These are phyloP conservation scores for Odontocerum albicorne DNA, from an alignment of 2,888 invertebrate genomes.

Conservation along the genomic window DNA sequence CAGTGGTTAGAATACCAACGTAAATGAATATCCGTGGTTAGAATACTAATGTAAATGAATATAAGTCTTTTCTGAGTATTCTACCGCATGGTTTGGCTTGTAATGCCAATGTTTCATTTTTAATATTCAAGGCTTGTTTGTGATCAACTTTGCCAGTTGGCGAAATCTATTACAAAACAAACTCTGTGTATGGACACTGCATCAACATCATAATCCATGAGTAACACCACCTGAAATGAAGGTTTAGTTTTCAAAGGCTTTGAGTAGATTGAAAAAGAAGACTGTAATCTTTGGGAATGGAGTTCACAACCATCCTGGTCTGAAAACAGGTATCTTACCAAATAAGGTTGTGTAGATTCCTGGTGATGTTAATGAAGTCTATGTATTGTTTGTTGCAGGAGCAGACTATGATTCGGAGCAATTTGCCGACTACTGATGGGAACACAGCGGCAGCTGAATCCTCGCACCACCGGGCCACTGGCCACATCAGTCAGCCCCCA, in stretches of 20 bases:
- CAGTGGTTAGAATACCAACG: too few species aligned
- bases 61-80: too few species aligned
- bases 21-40: too few species aligned
- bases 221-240: background rate
- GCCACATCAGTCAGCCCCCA: background rate
- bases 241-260: background rate
- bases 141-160: too few species aligned
- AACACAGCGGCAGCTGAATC: background rate
- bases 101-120: too few species aligned
- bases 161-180: too few species aligned
- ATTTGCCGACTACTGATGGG: slow-evolving; percentile 30
- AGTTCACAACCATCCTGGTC: background rate
- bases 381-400: slow-evolving; percentile 18
- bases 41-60: too few species aligned
- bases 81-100: too few species aligned
- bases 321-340: background rate
- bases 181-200: too few species aligned
- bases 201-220: background rate
- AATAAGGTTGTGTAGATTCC: too few species aligned
- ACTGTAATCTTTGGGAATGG: background rate
- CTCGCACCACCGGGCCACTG: background rate
- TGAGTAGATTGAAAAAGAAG: background rate
- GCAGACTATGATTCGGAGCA: slow-evolving; percentile 31
- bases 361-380: too few species aligned
- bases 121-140: too few species aligned